Conservation (phyloP, 2,888 invertebrate species). For the Rhaphigaster nebulosa region DNA sequence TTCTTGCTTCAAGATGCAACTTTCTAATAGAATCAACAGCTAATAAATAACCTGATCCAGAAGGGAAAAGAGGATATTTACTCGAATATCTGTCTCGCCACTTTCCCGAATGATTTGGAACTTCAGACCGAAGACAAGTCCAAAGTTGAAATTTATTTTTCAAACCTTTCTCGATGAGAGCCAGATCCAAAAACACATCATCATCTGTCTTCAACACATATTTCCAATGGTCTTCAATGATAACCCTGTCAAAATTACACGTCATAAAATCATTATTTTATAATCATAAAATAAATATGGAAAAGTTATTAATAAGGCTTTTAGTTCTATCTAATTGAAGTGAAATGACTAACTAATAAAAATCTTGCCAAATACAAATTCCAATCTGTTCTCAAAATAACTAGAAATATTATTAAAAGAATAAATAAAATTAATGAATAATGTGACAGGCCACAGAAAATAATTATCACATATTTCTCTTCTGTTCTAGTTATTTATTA, state of each 20-base stretch:
- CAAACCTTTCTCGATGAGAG: slow-evolving; percentile 63
- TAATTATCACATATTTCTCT: no score
- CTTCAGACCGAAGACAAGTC: slow-evolving; percentile 65
- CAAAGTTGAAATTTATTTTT: slow-evolving; percentile 65
- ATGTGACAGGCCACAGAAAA: no score
- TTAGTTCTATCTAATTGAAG: neutral
- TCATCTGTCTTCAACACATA: slow-evolving; percentile 67
- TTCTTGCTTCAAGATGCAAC: slow-evolving; percentile 17
- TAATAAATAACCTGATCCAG: slow-evolving; percentile 66
- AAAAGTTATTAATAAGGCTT: neutral
- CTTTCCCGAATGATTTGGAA: slow-evolving; percentile 66
- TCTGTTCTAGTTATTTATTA: no score
- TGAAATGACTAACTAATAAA: no score
- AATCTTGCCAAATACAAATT: no score
- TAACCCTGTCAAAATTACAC: slow-evolving; percentile 63
- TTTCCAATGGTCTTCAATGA: slow-evolving; percentile 61
- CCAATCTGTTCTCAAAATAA: neutral
- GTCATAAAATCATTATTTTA: neutral
- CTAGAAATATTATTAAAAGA: neutral
- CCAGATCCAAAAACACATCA: slow-evolving; percentile 66
- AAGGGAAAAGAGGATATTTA: slow-evolving; percentile 66
- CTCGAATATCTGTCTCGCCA: slow-evolving; percentile 66
- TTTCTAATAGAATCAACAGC: slow-evolving; percentile 61
- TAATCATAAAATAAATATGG: neutral
- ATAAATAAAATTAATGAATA: no score